These are phyloP conservation scores for Cuniculus paca DNA, from an alignment of 2,797 vertebrate genomes.

Conservation along the genomic window DNA sequence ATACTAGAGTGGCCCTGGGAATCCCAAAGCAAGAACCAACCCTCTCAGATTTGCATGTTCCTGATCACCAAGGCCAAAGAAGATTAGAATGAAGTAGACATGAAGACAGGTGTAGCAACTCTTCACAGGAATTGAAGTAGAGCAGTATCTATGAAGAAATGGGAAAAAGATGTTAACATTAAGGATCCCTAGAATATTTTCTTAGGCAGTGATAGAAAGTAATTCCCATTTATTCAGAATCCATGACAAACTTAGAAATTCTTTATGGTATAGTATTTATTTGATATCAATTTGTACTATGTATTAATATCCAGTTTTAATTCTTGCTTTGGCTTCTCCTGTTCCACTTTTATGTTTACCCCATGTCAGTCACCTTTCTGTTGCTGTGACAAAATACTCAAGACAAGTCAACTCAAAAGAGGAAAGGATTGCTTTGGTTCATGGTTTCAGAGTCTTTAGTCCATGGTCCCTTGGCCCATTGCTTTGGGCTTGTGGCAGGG, in stretches of 20 bases:
- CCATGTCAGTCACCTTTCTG: neutral
- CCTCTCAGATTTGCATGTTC: neutral
- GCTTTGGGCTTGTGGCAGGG: neutral
- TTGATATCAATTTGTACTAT: neutral
- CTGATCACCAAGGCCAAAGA: neutral
- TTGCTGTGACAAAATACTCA: neutral
- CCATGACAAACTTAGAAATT: slow-evolving; percentile 30
- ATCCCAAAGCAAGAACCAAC: neutral
- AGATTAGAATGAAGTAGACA: neutral
- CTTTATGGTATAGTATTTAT: neutral
- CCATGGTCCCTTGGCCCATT: neutral
- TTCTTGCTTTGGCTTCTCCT: neutral
- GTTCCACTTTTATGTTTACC: neutral
- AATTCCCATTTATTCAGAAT: slow-evolving; percentile 22
- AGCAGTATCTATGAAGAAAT: neutral
- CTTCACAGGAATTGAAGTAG: neutral
- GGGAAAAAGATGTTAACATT: neutral
- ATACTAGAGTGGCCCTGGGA: neutral
- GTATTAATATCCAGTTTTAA: slow-evolving; percentile 26
- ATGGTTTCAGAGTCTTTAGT: neutral
- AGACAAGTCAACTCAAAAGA: neutral
- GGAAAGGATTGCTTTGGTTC: neutral
- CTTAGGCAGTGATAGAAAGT: neutral
- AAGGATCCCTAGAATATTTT: neutral
- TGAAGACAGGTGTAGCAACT: neutral